Base-by-base conservation (phyloP, 1,140 invertebrate genomes). In the Conus ventricosus region DNA sequence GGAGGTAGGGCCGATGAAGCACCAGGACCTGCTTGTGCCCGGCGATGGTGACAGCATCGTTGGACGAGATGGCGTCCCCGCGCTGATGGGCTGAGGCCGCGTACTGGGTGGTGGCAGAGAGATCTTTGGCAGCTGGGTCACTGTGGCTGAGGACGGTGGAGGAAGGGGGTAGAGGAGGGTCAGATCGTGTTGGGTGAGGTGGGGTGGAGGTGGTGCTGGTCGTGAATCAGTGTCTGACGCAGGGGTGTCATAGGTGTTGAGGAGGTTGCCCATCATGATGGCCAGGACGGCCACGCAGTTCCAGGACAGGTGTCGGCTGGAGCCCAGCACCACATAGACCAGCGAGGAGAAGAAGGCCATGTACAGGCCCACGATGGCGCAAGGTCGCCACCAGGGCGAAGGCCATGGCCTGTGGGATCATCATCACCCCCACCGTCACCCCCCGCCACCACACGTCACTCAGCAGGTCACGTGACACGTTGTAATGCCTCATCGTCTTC, bases 331-430 rank as follows among this genome's bases (percentile, higher is more conserved):
- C 84, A 97, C 96, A 94, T 99, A 99, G 8, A 99, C 96, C 2
- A 99, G 94, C 0, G 98, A 97, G 4, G 98, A 98, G 95, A 99
- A 99, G 92, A 99, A 98, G 0, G 98, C 98, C 96, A 98, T 98
- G 94, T 99, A 99, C 6, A 99, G 96, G 8, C 98, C 98, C 87
- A 97, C 96, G 54, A 99, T 97, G 0, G 98, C 97, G 97, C 3
- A 99, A 97, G 89, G 97, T 97, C 0, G 97, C 98, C 82, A 99
- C 94, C 87, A 99, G 95, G 11, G 97, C 97, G 95, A 99, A 99
- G 0, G 98, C 98, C 97, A 99, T 98, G 88, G 98, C 90, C 88
- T 91, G 91, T 23, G 91, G 92, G 55, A 91, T 90, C 55, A 90
- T 90, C 90, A 91, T 91, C 10, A 91, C 88, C 2, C 91, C 91